Evolutionary conservation across 2,113 vertebrate genomes (phyloP).

Genomic region (Orthonyx spaldingii): DNA sequence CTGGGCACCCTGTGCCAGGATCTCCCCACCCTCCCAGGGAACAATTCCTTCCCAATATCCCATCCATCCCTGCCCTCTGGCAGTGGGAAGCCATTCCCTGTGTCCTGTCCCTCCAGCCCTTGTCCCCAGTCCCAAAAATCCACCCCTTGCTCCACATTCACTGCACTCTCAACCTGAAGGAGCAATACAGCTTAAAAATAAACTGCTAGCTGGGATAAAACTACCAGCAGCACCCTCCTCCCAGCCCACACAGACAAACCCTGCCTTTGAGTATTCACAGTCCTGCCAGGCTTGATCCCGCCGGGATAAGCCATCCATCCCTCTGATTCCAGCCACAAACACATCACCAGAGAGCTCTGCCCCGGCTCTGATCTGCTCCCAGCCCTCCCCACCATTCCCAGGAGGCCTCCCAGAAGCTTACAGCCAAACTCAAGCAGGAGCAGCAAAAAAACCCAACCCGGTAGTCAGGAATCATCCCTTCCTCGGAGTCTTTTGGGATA

Average conservation of each 20-base stretch:
- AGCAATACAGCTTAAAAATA: background rate
- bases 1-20: background rate
- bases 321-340: background rate
- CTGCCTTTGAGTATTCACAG: background rate
- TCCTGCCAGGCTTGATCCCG: background rate
- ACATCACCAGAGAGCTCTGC: background rate
- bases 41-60: background rate
- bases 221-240: background rate
- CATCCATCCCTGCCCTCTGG: background rate
- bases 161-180: background rate
- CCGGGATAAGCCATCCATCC: background rate
- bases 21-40: background rate
- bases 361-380: background rate
- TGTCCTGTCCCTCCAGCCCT: background rate
- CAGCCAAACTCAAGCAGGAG: background rate
- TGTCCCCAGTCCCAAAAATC: background rate
- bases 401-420: background rate
- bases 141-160: accelerated
- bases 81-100: background rate
- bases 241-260: background rate
- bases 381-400: background rate
- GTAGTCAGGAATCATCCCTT: background rate
- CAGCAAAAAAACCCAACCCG: background rate
- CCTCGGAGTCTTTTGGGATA: background rate
- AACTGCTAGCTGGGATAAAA: background rate